phyloP scores from a whole-genome alignment of 2,888 invertebrate genomes.

The Quadriops clusia region DNA sequence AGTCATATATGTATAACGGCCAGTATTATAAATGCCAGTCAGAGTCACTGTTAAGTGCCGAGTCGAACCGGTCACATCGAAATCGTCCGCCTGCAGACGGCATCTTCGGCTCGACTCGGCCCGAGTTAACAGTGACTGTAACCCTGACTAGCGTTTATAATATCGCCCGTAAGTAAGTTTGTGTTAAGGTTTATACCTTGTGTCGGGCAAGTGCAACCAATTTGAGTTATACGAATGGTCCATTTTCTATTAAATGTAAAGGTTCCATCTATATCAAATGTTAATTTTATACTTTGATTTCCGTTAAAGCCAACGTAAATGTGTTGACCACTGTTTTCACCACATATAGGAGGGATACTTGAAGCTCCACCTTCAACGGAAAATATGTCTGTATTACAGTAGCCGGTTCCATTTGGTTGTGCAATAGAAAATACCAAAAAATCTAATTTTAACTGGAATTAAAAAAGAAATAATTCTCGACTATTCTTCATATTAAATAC shows the following conservation, averaged over 20 bases:
- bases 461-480: constrained; percentile 7
- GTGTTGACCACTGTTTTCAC: constrained; percentile 70
- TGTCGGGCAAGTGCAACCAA: constrained; percentile 58
- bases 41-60: too few relatives aligned
- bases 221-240: constrained; percentile 63
- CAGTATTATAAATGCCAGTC: too few relatives aligned
- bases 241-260: constrained; percentile 55
- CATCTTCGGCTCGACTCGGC: too few relatives aligned
- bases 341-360: constrained; percentile 63
- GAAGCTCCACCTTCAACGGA: constrained; percentile 58
- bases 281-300: constrained; percentile 52
- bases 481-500: too few relatives aligned
- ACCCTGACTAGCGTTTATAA: too few relatives aligned
- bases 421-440: constrained; percentile 60
- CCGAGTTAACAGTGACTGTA: too few relatives aligned
- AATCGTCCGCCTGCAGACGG: too few relatives aligned
- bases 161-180: too few relatives aligned
- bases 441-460: constrained; percentile 60
- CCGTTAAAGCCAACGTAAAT: constrained; percentile 65
- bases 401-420: constrained; percentile 62
- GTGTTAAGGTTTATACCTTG: too few relatives aligned
- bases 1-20: too few relatives aligned
- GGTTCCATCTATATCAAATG: constrained; percentile 49
- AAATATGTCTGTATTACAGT: constrained; percentile 58
- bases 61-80: too few relatives aligned